Conservation (phyloP, 1,140 invertebrate genomes). For the Schlechtendalia chinensis region DNA sequence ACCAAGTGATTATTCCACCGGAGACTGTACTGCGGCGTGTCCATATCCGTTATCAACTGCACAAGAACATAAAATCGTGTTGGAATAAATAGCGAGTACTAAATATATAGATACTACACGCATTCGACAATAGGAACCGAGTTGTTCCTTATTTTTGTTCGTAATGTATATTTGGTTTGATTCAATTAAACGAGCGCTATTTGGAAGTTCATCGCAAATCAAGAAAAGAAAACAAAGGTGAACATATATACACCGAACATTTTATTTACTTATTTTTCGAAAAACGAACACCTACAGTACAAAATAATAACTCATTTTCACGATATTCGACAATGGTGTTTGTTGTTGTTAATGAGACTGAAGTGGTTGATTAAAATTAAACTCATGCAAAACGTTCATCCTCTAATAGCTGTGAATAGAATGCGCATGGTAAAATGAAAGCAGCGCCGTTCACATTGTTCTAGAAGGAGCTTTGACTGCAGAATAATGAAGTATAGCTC, state of each 20-base stretch:
- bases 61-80: neutral
- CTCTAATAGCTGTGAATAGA: neutral
- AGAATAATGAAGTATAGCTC: conserved; percentile 7
- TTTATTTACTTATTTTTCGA: too few species aligned
- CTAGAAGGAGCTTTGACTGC: neutral
- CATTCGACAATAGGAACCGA: neutral
- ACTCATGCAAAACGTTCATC: neutral
- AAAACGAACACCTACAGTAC: neutral
- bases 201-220: too few species aligned
- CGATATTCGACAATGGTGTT: neutral
- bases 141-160: neutral
- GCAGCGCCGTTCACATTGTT: neutral
- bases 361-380: neutral
- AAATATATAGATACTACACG: neutral
- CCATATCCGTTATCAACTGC: conserved; percentile 55
- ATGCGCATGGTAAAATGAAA: neutral
- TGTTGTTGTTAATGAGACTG: neutral
- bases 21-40: conserved; percentile 80
- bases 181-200: too few species aligned
- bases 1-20: conserved; percentile 90
- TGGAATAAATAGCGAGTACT: neutral
- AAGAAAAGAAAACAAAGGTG: too few species aligned
- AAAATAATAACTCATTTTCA: neutral
- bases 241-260: too few species aligned
- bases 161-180: neutral